phyloP scores from a whole-genome alignment of 64 coral and sea anemone genomes.

The Astreopora myriophthalma region DNA sequence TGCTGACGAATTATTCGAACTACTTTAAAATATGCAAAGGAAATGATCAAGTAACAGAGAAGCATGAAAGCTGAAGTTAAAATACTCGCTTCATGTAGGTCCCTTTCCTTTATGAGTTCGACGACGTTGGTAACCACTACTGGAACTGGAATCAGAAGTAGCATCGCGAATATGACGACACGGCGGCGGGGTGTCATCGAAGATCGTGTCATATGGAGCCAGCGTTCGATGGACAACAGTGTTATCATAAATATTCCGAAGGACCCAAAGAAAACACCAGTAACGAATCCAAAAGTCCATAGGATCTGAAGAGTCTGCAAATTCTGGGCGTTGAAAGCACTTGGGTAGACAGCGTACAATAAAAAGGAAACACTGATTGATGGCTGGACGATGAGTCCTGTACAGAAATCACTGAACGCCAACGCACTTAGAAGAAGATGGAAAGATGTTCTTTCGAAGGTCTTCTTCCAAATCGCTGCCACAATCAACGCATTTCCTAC shows the following conservation, averaged over 20 bases:
- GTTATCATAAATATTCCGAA: background rate
- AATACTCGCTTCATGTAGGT: too few relatives aligned
- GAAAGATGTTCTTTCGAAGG: background rate
- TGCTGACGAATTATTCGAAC: background rate
- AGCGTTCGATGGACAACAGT: background rate
- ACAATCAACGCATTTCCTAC: slow-evolving; percentile 21
- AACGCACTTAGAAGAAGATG: background rate
- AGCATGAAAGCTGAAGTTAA: background rate
- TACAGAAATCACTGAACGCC: background rate
- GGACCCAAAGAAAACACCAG: background rate
- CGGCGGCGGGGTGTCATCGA: background rate
- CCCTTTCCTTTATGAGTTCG: background rate
- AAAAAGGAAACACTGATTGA: background rate
- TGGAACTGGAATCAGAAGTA: background rate
- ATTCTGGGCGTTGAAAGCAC: too few relatives aligned
- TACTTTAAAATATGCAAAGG: background rate
- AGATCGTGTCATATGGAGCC: background rate
- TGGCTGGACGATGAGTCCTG: background rate
- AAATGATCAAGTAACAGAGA: background rate
- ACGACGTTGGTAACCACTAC: background rate
- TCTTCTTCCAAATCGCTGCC: background rate
- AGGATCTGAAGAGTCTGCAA: too few relatives aligned
- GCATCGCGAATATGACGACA: background rate
- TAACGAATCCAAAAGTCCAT: background rate
- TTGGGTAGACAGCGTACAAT: background rate